Percentiles rank a stretch among this genome's conserved stretches.
phyloP scores from a whole-genome alignment of 35 echinoderm and acorn worm genomes.

The Ophioderma brevispina region DNA sequence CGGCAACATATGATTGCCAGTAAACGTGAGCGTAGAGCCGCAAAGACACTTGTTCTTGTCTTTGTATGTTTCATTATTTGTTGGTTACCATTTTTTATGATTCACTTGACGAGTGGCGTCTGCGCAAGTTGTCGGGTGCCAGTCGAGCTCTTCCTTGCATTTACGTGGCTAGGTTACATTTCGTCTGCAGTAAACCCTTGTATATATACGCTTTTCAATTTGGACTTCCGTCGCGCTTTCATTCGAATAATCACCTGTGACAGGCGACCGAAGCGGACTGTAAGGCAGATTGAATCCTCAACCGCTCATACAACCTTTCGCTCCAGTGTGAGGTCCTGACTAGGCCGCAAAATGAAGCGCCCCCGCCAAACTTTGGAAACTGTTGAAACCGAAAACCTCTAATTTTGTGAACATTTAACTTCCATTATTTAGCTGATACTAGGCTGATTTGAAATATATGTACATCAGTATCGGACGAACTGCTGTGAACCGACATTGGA shows the following conservation, averaged over 20 bases:
- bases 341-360: not conserved
- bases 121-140: slow-evolving; percentile 78
- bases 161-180: slow-evolving; percentile 97
- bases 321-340: slow-evolving; percentile 25
- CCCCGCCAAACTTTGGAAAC: not conserved
- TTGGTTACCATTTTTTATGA: slow-evolving; percentile 97
- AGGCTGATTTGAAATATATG: too few species aligned
- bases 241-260: slow-evolving; percentile 77
- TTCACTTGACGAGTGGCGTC: slow-evolving; percentile 86
- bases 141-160: slow-evolving; percentile 76
- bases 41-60: slow-evolving; percentile 93
- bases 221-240: slow-evolving; percentile 88
- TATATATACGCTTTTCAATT: slow-evolving; percentile 97
- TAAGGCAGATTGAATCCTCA: slow-evolving; percentile 16
- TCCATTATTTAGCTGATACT: too few species aligned
- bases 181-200: slow-evolving; percentile 96
- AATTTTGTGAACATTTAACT: too few species aligned
- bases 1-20: slow-evolving; percentile 67
- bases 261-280: slow-evolving; percentile 7
- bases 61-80: slow-evolving; percentile 95
- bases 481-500: too few species aligned
- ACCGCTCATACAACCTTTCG: slow-evolving; percentile 28
- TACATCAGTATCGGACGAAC: too few species aligned
- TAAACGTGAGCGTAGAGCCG: slow-evolving; percentile 87
- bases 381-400: not conserved